Base-by-base conservation (phyloP, 2,888 invertebrate genomes). In the Zygogramma bicolorata region DNA sequence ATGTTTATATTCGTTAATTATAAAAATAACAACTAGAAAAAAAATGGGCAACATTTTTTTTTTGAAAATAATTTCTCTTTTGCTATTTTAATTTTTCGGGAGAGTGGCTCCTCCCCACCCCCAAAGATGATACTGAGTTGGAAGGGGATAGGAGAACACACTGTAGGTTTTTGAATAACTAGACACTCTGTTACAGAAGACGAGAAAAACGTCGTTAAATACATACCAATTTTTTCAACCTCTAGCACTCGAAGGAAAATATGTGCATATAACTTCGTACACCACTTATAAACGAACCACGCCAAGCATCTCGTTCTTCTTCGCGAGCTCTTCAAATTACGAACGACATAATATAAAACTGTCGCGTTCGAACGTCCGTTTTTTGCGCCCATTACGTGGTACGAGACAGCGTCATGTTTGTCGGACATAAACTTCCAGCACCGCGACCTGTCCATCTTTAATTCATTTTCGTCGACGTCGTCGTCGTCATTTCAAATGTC, bases 341-440 rank as follows among this genome's bases (percentile, higher is more conserved):
- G 25, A 53, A 27, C 53, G 53, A 53, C 25, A 53, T n/a, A n/a
- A n/a, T 53, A 53, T 27, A 22, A 53, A 53, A 53, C 13, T 53
- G 6, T 10, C 53, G 27, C 53, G 25, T 53, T 53, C 25, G 13
- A 53, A 8, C 22, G 25, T 22, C 25, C 25, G 27, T n/a, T 53
- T 53, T 53, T 53, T 53, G 53, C 53, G 7, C 13, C 53, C n/a
- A 53, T 53, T 53, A 53, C 27, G 27, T 53, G 25, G 25, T 22
- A 10, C n/a, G n/a, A 53, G 53, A 53, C 68, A 62, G 69, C 70
- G 60, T 65, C 68, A 63, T 67, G 67, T 71, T 72, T 60, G 59
- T 65, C 15, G 18, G 58, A 71, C 68, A 58, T 53, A 27, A 59
- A 67, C 58, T 46, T 38, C 59, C 38, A 18, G 29, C 57, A 15